These are phyloP conservation scores for Mantis religiosa DNA, from an alignment of 2,888 invertebrate species.

Conservation along the genomic window DNA sequence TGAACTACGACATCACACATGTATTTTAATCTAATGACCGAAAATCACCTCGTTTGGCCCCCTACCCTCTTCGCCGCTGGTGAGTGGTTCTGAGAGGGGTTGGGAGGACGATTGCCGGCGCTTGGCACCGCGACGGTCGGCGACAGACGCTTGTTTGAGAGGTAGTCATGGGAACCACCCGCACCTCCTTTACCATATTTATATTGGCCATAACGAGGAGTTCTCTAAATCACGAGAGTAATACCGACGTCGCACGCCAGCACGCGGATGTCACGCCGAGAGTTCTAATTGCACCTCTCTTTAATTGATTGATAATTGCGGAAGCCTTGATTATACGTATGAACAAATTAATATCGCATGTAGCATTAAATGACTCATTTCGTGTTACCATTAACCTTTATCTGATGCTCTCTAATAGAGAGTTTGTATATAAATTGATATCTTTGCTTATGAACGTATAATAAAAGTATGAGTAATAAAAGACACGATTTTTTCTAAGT, in stretches of 20 bases:
- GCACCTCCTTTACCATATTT: not conserved
- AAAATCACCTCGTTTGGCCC: not conserved
- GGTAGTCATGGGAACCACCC: conserved; percentile 6
- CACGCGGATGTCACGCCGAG: not conserved
- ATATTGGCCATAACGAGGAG: not conserved
- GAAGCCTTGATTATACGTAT: not conserved
- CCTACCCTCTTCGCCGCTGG: not conserved
- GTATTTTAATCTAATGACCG: not conserved
- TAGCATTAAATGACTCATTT: not conserved
- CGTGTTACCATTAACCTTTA: not conserved
- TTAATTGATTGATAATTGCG: not conserved
- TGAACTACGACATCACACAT: not conserved
- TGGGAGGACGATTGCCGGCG: not conserved
- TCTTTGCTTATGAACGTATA: not conserved
- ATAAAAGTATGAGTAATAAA: not conserved
- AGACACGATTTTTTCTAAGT: no score
- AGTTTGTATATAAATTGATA: not conserved
- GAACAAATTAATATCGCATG: not conserved
- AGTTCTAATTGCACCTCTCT: not conserved
- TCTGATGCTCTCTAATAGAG: not conserved
- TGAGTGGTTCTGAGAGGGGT: not conserved
- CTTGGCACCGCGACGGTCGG: not conserved
- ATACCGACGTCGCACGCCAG: not conserved
- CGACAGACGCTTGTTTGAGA: not conserved
- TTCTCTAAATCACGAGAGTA: not conserved